Evolutionary conservation across 2,888 invertebrate genomes (phyloP).

Genomic region (Fissipunctia ypsillon): DNA sequence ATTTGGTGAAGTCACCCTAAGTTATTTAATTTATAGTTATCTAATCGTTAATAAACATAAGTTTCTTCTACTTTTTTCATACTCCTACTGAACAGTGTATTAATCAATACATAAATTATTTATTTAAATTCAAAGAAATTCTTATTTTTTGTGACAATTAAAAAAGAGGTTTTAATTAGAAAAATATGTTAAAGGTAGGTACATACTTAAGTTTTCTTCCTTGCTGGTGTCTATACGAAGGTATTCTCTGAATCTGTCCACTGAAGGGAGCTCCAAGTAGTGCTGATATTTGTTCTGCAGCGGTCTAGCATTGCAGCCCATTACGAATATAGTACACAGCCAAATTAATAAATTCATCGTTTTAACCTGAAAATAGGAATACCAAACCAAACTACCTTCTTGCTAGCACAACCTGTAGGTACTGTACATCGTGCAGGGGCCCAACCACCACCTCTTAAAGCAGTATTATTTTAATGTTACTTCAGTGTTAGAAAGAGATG

Average conservation of each 20-base stretch:
- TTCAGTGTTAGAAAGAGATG: too few relatives aligned
- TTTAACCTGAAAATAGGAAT: not conserved
- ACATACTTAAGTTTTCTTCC: conserved; percentile 25
- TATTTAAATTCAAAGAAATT: not conserved
- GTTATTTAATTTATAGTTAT: not conserved
- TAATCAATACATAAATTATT: not conserved
- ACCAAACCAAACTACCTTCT: not conserved
- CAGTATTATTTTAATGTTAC: too few relatives aligned
- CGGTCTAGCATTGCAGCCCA: conserved; percentile 16
- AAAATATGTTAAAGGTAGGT: too few relatives aligned
- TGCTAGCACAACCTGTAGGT: not conserved
- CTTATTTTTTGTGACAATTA: too few relatives aligned
- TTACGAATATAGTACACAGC: not conserved
- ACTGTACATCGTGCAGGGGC: too few relatives aligned
- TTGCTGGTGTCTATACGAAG: conserved; percentile 78
- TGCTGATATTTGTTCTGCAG: conserved; percentile 31
- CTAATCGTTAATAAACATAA: not conserved
- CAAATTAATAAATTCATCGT: conserved; percentile 28
- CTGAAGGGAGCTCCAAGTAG: conserved; percentile 70
- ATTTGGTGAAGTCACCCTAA: not conserved
- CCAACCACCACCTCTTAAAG: too few relatives aligned
- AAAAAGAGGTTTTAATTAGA: too few relatives aligned
- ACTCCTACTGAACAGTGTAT: not conserved
- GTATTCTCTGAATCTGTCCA: conserved; percentile 76
- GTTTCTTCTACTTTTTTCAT: not conserved